Conservation (phyloP, 2,113 vertebrate genomes). For the Bujurquina vittata region DNA sequence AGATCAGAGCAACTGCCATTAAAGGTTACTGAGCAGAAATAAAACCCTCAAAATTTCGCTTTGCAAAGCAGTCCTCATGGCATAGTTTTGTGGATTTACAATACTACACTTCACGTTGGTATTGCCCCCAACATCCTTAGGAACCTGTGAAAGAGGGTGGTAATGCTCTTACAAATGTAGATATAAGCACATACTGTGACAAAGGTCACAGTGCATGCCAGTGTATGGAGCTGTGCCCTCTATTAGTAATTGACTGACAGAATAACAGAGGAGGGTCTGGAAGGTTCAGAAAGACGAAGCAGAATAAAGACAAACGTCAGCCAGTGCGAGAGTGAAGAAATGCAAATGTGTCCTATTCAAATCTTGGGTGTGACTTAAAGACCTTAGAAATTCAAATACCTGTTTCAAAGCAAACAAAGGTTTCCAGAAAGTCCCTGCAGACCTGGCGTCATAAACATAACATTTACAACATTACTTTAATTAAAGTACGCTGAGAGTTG, state of each 20-base stretch:
- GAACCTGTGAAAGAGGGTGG: constrained; percentile 30
- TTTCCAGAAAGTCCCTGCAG: background rate
- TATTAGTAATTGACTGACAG: constrained; percentile 9
- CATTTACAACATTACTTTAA: constrained; percentile 21
- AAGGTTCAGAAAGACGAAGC: constrained; percentile 10
- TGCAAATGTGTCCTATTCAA: constrained; percentile 60
- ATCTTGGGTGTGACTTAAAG: constrained; percentile 18
- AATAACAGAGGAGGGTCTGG: background rate
- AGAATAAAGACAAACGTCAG: background rate
- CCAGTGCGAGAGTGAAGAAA: constrained; percentile 15
- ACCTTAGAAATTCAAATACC: constrained; percentile 36
- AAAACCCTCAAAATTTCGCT: background rate
- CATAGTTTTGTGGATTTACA: constrained; percentile 4
- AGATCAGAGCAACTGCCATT: background rate
- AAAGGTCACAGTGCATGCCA: constrained; percentile 38
- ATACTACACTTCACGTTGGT: background rate
- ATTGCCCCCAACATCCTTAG: constrained; percentile 3
- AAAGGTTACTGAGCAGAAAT: background rate
- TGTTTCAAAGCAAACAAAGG: background rate
- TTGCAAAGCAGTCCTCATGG: background rate
- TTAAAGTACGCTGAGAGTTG: constrained; percentile 10
- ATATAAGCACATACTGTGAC: constrained; percentile 41
- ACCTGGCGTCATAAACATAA: background rate
- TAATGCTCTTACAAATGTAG: constrained; percentile 67
- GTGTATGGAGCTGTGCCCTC: constrained; percentile 7